Evolutionary conservation across 2,113 vertebrate species (phyloP).

Genomic region (Bungarus multicinctus): DNA sequence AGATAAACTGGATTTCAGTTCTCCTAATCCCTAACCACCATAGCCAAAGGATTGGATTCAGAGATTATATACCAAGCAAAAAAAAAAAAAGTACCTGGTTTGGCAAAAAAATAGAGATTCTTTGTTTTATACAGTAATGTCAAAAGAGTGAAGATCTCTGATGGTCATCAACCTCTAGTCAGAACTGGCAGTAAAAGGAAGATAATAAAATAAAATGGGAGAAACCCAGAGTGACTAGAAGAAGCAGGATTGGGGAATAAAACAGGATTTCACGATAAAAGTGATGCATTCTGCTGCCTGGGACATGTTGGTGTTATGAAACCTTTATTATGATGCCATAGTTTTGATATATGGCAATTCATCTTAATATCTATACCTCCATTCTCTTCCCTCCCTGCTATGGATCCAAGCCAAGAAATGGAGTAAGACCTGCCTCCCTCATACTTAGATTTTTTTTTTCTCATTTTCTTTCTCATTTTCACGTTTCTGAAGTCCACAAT

Average conservation of each 20-base stretch:
- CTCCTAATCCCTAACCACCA: neutral
- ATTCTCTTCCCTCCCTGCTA: neutral
- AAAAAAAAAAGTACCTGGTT: neutral
- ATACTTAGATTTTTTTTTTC: neutral
- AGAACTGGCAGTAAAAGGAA: neutral
- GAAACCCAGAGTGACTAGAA: neutral
- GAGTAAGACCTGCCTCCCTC: neutral
- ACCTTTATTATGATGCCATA: neutral
- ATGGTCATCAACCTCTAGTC: neutral
- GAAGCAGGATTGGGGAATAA: neutral
- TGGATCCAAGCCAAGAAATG: neutral
- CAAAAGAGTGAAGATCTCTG: neutral
- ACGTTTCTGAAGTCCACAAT: neutral
- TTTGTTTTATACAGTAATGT: neutral
- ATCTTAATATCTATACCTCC: neutral
- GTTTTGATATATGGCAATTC: neutral
- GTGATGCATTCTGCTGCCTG: neutral
- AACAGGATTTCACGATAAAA: neutral
- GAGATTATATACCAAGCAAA: neutral
- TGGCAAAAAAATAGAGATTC: neutral
- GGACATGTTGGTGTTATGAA: neutral
- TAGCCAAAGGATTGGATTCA: neutral
- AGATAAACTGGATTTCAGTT: neutral
- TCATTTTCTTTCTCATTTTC: neutral
- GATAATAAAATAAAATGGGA: neutral